Conservation (phyloP, 2,797 vertebrate species). For the Pseudopleuronectes americanus region DNA sequence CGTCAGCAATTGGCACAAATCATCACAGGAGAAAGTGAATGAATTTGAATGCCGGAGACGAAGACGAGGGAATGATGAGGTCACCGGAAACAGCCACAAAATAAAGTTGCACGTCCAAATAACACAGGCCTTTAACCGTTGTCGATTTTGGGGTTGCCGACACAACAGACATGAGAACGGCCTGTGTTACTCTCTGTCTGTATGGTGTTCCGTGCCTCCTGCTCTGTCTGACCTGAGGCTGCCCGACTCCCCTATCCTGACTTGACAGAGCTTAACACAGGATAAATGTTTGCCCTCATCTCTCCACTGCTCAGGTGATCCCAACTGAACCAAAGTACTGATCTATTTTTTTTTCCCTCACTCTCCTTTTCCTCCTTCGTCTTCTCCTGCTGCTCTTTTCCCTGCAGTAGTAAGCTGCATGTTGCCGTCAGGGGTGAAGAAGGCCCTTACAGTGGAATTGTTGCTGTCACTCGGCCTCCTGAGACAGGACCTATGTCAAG, state of each 20-base stretch:
- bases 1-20: slow-evolving; percentile 14
- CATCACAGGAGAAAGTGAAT: not conserved
- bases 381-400: not conserved
- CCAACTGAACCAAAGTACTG: slow-evolving; percentile 39
- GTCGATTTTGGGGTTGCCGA: not conserved
- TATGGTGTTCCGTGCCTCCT: not conserved
- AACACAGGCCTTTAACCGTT: not conserved
- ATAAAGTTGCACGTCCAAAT: not conserved
- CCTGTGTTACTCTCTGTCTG: not conserved
- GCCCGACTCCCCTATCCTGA: slow-evolving; percentile 16
- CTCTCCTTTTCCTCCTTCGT: not conserved
- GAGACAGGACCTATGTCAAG: slow-evolving; percentile 63
- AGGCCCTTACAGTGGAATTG: slow-evolving; percentile 44
- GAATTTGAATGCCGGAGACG: slow-evolving; percentile 7
- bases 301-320: slow-evolving; percentile 31
- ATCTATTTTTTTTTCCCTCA: not conserved
- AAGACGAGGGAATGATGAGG: not conserved
- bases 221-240: slow-evolving; percentile 33
- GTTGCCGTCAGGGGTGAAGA: slow-evolving; percentile 27
- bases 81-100: not conserved
- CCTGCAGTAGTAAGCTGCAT: slow-evolving; percentile 36
- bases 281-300: slow-evolving; percentile 45
- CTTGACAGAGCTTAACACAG: slow-evolving; percentile 36
- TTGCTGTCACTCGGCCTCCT: slow-evolving; percentile 52
- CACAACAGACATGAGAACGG: not conserved